Evolutionary conservation across 2,797 vertebrate genomes (phyloP).

Genomic region (Jordanella pulchra): DNA sequence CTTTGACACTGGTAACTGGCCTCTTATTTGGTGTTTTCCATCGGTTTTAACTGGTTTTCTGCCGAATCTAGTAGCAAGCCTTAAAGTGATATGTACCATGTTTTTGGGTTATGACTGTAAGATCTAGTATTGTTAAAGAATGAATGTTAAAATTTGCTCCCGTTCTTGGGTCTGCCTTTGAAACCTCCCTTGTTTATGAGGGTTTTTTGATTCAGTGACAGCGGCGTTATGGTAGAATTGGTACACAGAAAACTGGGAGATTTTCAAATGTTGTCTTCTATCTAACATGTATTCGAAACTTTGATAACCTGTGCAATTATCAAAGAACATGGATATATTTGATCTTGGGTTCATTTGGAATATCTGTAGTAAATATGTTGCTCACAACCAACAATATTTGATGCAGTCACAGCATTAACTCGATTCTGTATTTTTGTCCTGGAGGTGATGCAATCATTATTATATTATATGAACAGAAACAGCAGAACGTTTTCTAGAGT

Average conservation of each 20-base stretch:
- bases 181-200: background rate
- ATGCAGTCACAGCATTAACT: background rate
- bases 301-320: background rate
- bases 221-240: background rate
- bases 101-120: background rate
- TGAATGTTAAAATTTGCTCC: background rate
- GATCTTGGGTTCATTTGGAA: background rate
- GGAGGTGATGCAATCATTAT: background rate
- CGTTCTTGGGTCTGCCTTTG: background rate
- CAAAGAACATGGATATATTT: background rate
- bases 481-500: conserved; percentile 3
- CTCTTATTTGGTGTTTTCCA: background rate
- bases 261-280: background rate
- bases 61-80: background rate
- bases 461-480: background rate
- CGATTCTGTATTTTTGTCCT: background rate
- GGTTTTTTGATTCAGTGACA: background rate
- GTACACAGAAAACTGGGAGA: background rate
- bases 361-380: background rate
- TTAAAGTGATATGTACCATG: background rate
- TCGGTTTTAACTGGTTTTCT: background rate
- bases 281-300: background rate
- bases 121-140: background rate
- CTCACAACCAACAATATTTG: background rate
- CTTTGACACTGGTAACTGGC: background rate